These are phyloP conservation scores for Biston betularia DNA, from an alignment of 2,888 invertebrate species.

Conservation along the genomic window DNA sequence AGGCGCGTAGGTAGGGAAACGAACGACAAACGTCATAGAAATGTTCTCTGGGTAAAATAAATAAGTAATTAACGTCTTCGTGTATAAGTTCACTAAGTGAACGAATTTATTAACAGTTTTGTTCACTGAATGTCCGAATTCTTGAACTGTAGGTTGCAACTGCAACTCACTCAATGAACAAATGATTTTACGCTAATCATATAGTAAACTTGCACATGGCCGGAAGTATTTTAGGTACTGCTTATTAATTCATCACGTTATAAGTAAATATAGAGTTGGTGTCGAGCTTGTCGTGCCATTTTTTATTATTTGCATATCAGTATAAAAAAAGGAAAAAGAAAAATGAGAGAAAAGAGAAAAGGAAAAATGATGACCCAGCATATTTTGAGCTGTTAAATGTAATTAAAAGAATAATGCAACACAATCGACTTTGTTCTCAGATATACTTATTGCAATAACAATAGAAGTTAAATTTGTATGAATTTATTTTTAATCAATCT, in stretches of 20 bases:
- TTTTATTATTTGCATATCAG: no score
- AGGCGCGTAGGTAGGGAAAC: slow-evolving; percentile 6
- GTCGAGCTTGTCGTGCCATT: no score
- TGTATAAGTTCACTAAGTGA: neutral
- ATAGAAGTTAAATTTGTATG: neutral
- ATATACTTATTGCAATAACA: neutral
- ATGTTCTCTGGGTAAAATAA: neutral
- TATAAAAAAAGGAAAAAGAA: no score
- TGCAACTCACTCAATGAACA: neutral
- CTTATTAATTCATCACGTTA: no score
- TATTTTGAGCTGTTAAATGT: neutral
- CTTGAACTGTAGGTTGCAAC: neutral
- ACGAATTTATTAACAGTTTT: slow-evolving; percentile 1
- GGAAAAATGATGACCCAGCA: neutral
- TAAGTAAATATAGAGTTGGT: no score
- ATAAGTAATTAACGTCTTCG: slow-evolving; percentile 2
- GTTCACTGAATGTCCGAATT: neutral
- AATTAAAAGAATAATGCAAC: neutral
- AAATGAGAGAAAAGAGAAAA: no score
- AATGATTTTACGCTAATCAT: neutral
- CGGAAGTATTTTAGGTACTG: neutral
- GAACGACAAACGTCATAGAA: no score
- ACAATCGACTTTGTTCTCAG: neutral
- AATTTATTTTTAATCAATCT: neutral
- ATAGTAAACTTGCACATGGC: neutral